These are phyloP conservation scores for Penaeus vannamei DNA, from an alignment of 1,140 invertebrate species.

Conservation along the genomic window DNA sequence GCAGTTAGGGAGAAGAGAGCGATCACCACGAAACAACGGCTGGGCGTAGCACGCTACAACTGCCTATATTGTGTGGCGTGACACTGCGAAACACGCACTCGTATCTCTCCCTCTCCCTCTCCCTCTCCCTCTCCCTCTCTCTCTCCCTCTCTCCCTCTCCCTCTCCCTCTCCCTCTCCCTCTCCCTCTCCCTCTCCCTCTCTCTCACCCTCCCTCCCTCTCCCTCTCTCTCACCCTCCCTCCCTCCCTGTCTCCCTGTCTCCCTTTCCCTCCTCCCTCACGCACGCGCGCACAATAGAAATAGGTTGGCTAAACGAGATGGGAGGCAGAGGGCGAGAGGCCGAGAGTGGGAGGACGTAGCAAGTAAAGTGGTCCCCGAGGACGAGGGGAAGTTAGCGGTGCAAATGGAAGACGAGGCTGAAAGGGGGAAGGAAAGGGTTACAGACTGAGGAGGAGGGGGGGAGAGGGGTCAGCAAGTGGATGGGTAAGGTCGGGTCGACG, in stretches of 20 bases:
- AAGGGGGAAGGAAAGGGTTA: not conserved
- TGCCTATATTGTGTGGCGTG: no score
- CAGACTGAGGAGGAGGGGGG: not conserved
- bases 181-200: slow-evolving; percentile 22
- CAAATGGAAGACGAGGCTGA: not conserved
- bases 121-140: no score
- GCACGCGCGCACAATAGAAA: not conserved
- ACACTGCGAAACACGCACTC: no score
- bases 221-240: no score
- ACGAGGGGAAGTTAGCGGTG: not conserved
- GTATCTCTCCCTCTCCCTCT: no score
- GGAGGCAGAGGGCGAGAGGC: not conserved
- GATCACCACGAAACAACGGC: no score
- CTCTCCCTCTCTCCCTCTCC: not conserved
- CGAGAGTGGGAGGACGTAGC: not conserved
- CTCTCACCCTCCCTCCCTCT: not conserved
- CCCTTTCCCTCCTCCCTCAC: not conserved
- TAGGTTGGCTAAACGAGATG: not conserved
- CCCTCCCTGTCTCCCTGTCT: slow-evolving; percentile 25
- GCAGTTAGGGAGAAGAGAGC: no score
- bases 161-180: slow-evolving; percentile 29
- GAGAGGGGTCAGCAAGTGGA: not conserved
- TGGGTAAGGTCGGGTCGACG: not conserved
- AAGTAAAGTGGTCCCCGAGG: no score
- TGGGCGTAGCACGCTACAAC: no score